Base-by-base conservation (phyloP, 1,140 invertebrate genomes). In the Magallana gigas region DNA sequence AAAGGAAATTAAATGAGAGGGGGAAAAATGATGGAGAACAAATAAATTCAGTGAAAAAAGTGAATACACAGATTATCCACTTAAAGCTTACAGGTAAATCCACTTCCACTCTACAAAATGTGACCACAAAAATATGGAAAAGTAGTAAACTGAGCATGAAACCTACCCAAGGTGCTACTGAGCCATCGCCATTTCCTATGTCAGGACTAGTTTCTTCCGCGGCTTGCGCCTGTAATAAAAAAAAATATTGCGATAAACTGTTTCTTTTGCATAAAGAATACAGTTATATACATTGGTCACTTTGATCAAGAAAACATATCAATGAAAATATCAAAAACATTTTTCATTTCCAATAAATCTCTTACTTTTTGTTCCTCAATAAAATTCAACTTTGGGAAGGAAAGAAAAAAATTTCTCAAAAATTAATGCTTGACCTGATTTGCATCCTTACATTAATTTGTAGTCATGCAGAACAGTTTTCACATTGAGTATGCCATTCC, bases 131-230 rank as follows among this genome's bases (percentile, higher is more conserved):
- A 48, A 48, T 48, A 5, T 48, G 36, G 36, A 48, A 14, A n/a
- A n/a, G 11, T 6, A n/a, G 11, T 6, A 62, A 12, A 12, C 14
- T 48, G 36, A 4, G 36, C 5, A 48, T 48, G 36, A 48, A 62
- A 16, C 68, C 36, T 76, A 76, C 68, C 68, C 68, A 76, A 18
- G 68, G 68, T 14, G 68, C 23, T 8, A 76, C 23, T 29, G 68
- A 76, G 8, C 68, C 68, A 9, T 76, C 68, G 1, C 68, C 68
- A 23, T 76, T 76, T 36, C 68, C 68, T 11, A 76, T 76, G 23
- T 76, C 68, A 36, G 68, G 23, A 29, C 60, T 64, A 64, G 23
- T 76, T 76, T 76, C 68, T 76, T 76, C 68, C 14, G 68, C 68
- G 7, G 68, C 68, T 76, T 76, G 68, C 12, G 68, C 68, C 68